Conservation (phyloP, 64 coral and sea anemone species). For the Pocillopora damicornis region DNA sequence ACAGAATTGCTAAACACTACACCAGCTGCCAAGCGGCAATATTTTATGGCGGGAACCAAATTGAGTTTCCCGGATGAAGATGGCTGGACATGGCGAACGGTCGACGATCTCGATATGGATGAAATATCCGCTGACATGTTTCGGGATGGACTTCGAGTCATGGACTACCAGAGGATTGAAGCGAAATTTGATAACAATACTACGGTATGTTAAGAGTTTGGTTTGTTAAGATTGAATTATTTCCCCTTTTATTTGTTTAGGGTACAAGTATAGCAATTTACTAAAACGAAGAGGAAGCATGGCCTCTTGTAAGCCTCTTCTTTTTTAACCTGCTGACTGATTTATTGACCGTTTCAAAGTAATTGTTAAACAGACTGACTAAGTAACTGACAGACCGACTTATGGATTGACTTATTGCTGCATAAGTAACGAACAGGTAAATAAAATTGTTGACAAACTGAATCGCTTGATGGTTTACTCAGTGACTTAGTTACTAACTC, state of each 20-base stretch:
- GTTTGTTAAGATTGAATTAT: not conserved
- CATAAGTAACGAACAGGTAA: too few relatives aligned
- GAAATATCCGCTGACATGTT: slow-evolving; percentile 21
- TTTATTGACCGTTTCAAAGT: not conserved
- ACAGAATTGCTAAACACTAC: not conserved
- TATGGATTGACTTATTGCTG: too few relatives aligned
- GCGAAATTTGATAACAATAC: not conserved
- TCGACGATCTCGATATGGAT: slow-evolving; percentile 42
- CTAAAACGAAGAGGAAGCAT: too few relatives aligned
- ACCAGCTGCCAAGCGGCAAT: slow-evolving; percentile 35
- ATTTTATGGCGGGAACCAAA: slow-evolving; percentile 52
- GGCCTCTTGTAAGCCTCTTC: too few relatives aligned
- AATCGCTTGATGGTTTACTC: too few relatives aligned
- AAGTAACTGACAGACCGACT: not conserved
- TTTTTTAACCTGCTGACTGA: not conserved
- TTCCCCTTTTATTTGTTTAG: not conserved
- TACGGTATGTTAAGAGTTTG: not conserved
- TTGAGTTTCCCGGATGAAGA: slow-evolving; percentile 41
- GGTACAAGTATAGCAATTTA: not conserved
- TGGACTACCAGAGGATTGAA: slow-evolving; percentile 8
- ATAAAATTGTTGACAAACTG: too few relatives aligned
- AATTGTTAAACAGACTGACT: not conserved
- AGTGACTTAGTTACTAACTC: too few relatives aligned
- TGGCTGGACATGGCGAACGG: slow-evolving; percentile 28
- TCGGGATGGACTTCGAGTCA: slow-evolving; percentile 18